phyloP scores from a whole-genome alignment of 1,140 invertebrate species.

The Steinernema feltiae region DNA sequence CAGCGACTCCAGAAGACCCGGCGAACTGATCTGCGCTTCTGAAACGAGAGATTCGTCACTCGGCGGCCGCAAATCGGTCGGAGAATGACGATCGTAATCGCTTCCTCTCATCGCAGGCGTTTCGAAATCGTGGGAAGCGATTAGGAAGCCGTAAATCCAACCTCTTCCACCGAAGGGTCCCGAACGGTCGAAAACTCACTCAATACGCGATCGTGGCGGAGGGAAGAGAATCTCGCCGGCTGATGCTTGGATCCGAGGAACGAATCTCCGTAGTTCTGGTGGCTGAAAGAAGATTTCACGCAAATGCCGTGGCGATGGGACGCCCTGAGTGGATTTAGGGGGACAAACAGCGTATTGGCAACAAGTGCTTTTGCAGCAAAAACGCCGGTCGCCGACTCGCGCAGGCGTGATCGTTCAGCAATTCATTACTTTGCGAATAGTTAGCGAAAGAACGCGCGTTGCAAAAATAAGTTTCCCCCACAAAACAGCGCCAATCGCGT shows the following conservation, averaged over 20 bases:
- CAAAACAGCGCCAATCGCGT: neutral
- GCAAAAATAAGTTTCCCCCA: neutral
- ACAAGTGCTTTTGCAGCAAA: neutral
- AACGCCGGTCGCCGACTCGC: no score
- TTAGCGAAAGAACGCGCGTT: neutral
- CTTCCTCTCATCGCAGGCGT: no score
- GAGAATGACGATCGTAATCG: no score
- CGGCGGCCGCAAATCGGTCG: no score
- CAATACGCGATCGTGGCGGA: neutral
- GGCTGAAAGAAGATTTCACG: slow-evolving; percentile 3
- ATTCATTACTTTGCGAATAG: neutral
- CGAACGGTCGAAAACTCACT: no score
- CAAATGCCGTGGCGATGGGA: no score
- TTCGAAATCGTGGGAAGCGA: no score
- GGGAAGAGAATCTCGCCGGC: neutral
- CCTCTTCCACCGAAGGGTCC: no score
- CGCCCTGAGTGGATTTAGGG: no score
- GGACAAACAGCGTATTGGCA: neutral
- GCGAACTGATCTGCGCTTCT: neutral
- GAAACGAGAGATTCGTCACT: neutral
- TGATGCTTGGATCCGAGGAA: neutral
- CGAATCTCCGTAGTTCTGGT: neutral
- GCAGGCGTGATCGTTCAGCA: neutral
- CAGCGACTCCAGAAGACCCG: neutral
- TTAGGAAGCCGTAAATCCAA: no score